Evolutionary conservation across 2,888 invertebrate genomes (phyloP).

Genomic region (Pasiphila rectangulata): DNA sequence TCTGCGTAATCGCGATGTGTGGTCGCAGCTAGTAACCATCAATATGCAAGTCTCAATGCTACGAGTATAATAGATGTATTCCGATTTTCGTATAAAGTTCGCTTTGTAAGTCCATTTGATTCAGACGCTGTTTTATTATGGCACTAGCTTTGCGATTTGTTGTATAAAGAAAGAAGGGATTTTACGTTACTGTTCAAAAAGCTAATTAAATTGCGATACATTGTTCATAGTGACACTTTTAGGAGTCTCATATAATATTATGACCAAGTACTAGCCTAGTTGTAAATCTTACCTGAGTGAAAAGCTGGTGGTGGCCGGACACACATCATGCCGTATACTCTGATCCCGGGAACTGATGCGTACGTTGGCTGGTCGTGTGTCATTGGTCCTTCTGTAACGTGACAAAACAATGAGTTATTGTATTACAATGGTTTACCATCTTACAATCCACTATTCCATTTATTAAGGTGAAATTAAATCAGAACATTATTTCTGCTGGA

Average conservation of each 20-base stretch:
- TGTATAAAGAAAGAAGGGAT: too few species aligned
- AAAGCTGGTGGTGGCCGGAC: conserved; percentile 79
- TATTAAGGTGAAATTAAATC: too few species aligned
- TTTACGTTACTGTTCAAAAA: too few species aligned
- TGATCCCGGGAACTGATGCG: conserved; percentile 94
- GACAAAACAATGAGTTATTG: conserved; percentile 1
- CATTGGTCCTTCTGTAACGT: conserved; percentile 91
- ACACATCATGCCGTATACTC: conserved; percentile 97
- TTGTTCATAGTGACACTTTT: too few species aligned
- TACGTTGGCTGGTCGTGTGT: conserved; percentile 96
- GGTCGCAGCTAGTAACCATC: conserved; percentile 12
- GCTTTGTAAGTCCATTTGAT: too few species aligned
- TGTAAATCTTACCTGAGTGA: conserved; percentile 53
- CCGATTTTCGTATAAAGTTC: too few species aligned
- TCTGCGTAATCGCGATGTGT: conserved; percentile 8
- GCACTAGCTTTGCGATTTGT: too few species aligned
- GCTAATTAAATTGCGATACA: too few species aligned
- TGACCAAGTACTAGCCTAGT: background rate
- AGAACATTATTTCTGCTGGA: too few species aligned
- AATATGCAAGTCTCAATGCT: conserved; percentile 14
- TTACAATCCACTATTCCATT: too few species aligned
- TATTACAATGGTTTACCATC: background rate
- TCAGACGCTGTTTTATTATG: too few species aligned
- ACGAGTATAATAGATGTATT: conserved; percentile 6
- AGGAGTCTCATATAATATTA: too few species aligned